Evolutionary conservation across 1,140 invertebrate species (phyloP), one percentile per base, ranked within the genome.

Genomic region (Colletes latitarsis): DNA sequence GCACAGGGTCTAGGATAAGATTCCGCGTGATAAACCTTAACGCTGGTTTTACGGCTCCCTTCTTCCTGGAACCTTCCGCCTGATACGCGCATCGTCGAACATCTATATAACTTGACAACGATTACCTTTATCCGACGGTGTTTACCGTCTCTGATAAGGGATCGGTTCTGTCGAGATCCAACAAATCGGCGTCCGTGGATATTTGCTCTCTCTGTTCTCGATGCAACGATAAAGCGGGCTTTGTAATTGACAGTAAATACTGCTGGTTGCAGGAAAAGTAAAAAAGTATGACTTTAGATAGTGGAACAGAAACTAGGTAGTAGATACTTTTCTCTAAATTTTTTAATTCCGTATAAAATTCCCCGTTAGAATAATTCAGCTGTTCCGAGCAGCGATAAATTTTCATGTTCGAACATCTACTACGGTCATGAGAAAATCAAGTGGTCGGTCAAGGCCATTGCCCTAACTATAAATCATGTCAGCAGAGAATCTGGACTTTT

Each of bases 1-100:
- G 8, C 74, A 43, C 64, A 30, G 41, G 21, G 8, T n/a, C 39
- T 21, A 30, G 64, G 52, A 73, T 72, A 63, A 49, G 70, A 83
- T 74, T 83, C 53, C 52, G 30, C 69, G 43, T 12, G 71, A 76
- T 76, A 85, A 80, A 81, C 41, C 30, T 39, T 49, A 74, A 76
- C 60, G 19, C 58, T 12, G 46, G 39, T 64, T 58, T 63, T 43
- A 73, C 57, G 17, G 3, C 17, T 30, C 30, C 14, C 60, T 58
- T 17, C 49, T 1, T 1, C 1, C 21, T 58, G 17, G 12, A 46
- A 39, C 5, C 58, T 53, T 41, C 17, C 15, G 39, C 8, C 57
- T 21, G 49, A 30, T 53, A 46, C 30, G 57, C 55, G 39, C 39
- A 17, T 58, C 46, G 68, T 49, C n/a, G 58, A 21, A 46, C 60